Conservation (phyloP, 92 coral and sea anemone genomes). For the Galaxea fascicularis region DNA sequence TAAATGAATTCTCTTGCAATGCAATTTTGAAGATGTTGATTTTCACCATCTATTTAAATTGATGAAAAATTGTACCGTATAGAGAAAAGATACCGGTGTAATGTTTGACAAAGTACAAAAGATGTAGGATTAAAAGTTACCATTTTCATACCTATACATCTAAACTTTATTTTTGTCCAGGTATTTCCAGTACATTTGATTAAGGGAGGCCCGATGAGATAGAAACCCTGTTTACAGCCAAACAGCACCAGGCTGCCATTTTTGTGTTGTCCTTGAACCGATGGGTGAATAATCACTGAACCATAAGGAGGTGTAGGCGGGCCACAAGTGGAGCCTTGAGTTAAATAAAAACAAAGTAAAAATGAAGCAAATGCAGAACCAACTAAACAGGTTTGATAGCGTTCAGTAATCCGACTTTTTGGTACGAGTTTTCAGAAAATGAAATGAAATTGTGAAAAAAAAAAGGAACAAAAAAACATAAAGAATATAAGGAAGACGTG, state of each 20-base stretch:
- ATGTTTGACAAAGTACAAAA: no score
- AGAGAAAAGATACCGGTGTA: no score
- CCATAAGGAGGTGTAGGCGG: conserved; percentile 30
- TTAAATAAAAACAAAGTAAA: neutral
- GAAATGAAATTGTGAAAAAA: no score
- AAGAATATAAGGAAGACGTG: neutral
- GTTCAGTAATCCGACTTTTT: no score
- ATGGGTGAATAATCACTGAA: conserved; percentile 23
- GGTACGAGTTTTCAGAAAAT: no score
- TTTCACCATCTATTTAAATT: no score
- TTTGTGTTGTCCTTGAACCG: conserved; percentile 18
- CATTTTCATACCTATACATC: conserved; percentile 27
- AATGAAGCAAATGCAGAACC: no score
- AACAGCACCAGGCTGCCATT: conserved; percentile 75
- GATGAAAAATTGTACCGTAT: no score
- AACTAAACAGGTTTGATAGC: no score
- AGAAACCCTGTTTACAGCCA: conserved; percentile 74
- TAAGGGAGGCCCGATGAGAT: conserved; percentile 69
- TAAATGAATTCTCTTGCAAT: no score
- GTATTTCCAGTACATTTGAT: conserved; percentile 38
- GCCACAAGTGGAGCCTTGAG: conserved; percentile 15
- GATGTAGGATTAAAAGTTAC: no score
- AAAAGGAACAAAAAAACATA: neutral
- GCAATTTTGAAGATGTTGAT: no score
- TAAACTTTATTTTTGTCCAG: conserved; percentile 23